Evolutionary conservation across 2,888 invertebrate species (phyloP).

Genomic region (Trichopria drosophilae): DNA sequence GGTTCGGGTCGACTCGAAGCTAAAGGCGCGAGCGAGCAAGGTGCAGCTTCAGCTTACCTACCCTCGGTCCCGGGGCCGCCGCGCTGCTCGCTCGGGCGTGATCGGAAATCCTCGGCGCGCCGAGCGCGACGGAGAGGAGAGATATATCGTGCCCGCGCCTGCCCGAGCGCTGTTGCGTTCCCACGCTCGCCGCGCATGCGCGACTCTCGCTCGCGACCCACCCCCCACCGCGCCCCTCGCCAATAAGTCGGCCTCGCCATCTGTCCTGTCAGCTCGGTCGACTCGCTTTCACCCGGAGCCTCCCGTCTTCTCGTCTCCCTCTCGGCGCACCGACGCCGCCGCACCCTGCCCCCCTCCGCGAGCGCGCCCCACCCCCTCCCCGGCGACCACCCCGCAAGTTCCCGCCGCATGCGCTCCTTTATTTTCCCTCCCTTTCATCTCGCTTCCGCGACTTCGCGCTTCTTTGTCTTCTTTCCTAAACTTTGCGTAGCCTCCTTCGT

Average conservation of each 20-base stretch:
- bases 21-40: too few species aligned
- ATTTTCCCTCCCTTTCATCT: slow-evolving; percentile 21
- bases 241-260: slow-evolving; percentile 27
- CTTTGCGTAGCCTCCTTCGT: too few species aligned
- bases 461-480: slow-evolving; percentile 13
- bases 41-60: slow-evolving; percentile 1
- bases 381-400: slow-evolving; percentile 18
- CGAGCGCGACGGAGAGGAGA: slow-evolving; percentile 22
- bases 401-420: slow-evolving; percentile 25
- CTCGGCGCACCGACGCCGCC: too few species aligned
- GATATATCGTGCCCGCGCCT: slow-evolving; percentile 4
- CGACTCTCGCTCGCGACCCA: slow-evolving; percentile 28
- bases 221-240: slow-evolving; percentile 23
- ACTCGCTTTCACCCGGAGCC: slow-evolving; percentile 10
- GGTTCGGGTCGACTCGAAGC: slow-evolving; percentile 38
- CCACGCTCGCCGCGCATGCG: slow-evolving; percentile 55
- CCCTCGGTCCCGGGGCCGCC: too few species aligned
- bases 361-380: slow-evolving; percentile 12
- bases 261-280: slow-evolving; percentile 28
- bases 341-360: slow-evolving; percentile 11
- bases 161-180: slow-evolving; percentile 49
- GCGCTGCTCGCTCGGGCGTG: slow-evolving; percentile 43
- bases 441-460: slow-evolving; percentile 14
- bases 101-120: slow-evolving; percentile 45
- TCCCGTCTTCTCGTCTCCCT: slow-evolving; percentile 9